Conservation (phyloP, 2,113 vertebrate species). For the Ia io region DNA sequence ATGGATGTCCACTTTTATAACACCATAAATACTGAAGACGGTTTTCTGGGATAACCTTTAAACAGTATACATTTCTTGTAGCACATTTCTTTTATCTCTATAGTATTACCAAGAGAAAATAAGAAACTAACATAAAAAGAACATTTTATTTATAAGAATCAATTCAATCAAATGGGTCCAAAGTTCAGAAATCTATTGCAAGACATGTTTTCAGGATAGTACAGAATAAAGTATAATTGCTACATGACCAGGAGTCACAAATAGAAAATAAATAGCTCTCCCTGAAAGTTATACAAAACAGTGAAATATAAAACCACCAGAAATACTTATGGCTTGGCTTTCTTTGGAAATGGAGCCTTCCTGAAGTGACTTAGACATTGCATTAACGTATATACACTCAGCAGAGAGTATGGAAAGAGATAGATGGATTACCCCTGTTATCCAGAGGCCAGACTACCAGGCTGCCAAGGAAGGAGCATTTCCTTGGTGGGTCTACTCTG, state of each 20-base stretch:
- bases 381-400: not conserved
- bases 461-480: not conserved
- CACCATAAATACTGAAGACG: constrained; percentile 53
- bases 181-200: constrained; percentile 17
- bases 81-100: constrained; percentile 21
- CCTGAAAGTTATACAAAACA: not conserved
- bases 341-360: constrained; percentile 1
- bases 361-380: constrained; percentile 20
- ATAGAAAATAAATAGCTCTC: constrained; percentile 58
- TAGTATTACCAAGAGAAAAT: not conserved
- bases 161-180: constrained; percentile 30
- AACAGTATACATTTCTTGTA: not conserved
- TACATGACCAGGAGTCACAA: not conserved
- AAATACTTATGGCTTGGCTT: constrained; percentile 28
- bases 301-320: constrained; percentile 56
- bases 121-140: constrained; percentile 34
- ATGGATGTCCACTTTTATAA: constrained; percentile 54
- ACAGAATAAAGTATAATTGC: not conserved
- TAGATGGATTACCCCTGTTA: not conserved
- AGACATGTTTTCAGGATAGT: not conserved
- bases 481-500: not conserved
- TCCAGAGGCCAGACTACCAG: not conserved
- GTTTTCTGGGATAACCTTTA: constrained; percentile 23
- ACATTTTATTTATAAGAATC: constrained; percentile 38
- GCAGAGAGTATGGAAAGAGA: not conserved